phyloP scores from a whole-genome alignment of 1,140 invertebrate species.

The Anastrepha ludens region DNA sequence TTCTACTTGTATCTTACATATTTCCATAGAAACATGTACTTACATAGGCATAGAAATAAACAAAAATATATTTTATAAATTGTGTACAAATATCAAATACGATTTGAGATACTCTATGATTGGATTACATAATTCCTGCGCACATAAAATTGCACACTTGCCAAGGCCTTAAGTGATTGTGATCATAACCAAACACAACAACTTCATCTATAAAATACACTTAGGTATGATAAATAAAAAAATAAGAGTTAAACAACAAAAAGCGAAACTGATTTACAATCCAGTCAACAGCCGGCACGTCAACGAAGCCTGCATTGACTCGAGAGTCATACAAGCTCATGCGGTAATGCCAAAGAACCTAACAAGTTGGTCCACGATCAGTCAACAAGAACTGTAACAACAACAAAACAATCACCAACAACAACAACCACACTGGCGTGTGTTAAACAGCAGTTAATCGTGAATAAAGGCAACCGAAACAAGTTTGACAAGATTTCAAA shows the following conservation, averaged over 20 bases:
- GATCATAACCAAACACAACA: conserved; percentile 19
- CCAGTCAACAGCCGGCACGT: neutral
- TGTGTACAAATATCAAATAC: too few species aligned
- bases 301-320: neutral
- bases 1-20: too few species aligned
- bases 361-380: conserved; percentile 30
- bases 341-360: conserved; percentile 1
- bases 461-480: conserved; percentile 37
- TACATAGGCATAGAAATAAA: too few species aligned
- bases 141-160: conserved; percentile 37
- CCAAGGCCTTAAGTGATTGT: conserved; percentile 49
- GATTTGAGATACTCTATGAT: neutral
- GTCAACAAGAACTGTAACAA: conserved; percentile 19
- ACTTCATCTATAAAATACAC: neutral
- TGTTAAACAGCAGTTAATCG: conserved; percentile 39
- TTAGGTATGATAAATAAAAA: neutral
- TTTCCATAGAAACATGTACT: too few species aligned
- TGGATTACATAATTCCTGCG: conserved; percentile 25
- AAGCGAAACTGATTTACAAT: conserved; percentile 48
- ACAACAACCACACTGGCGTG: neutral
- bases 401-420: conserved; percentile 2
- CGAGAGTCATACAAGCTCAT: neutral
- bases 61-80: too few species aligned
- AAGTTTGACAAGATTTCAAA: conserved; percentile 27
- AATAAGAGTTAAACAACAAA: neutral